These are phyloP conservation scores for Engystomops pustulosus DNA, from an alignment of 2,113 vertebrate species.

Conservation along the genomic window DNA sequence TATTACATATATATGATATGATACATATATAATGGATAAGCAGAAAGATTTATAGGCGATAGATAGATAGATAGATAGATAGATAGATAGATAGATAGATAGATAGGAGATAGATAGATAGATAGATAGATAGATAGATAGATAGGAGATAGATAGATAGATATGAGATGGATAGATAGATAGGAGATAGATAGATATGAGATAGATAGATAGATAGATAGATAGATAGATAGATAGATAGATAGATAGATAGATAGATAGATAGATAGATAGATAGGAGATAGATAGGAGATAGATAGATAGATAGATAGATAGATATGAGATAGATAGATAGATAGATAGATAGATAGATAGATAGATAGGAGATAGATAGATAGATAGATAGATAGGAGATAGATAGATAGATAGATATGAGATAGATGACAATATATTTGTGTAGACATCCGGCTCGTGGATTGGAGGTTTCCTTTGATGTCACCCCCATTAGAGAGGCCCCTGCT, in stretches of 20 bases:
- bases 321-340: too few relatives aligned
- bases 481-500: too few relatives aligned
- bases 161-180: not conserved
- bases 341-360: slow-evolving; percentile 12
- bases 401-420: not conserved
- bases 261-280: slow-evolving; percentile 4
- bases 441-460: not conserved
- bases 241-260: slow-evolving; percentile 27
- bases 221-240: slow-evolving; percentile 26
- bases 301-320: too few relatives aligned
- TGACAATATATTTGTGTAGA: not conserved
- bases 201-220: slow-evolving; percentile 10
- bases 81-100: too few relatives aligned
- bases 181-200: not conserved
- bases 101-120: too few relatives aligned
- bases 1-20: too few relatives aligned
- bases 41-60: too few relatives aligned
- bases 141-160: too few relatives aligned
- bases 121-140: too few relatives aligned
- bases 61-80: not conserved
- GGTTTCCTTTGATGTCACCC: too few relatives aligned
- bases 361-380: slow-evolving; percentile 19
- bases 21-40: too few relatives aligned
- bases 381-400: not conserved
- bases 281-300: too few relatives aligned